Evolutionary conservation across 2,113 vertebrate genomes (phyloP).

Genomic region (Pygoscelis adeliae): DNA sequence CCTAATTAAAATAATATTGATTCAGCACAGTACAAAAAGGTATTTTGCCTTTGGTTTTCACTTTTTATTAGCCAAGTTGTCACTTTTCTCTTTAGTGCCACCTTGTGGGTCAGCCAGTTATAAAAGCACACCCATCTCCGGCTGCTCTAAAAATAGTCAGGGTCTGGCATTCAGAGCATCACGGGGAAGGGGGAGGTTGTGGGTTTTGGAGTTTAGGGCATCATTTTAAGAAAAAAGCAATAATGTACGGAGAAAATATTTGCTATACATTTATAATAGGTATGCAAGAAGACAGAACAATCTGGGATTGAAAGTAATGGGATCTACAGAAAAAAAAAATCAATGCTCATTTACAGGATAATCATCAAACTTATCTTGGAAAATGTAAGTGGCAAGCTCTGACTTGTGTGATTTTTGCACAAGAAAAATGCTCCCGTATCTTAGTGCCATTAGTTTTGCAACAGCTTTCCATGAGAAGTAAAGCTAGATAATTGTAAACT

Average conservation of each 20-base stretch:
- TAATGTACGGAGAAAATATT: not conserved
- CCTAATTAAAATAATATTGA: slow-evolving; percentile 66
- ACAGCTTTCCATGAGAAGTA: slow-evolving; percentile 23
- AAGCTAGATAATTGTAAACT: slow-evolving; percentile 41
- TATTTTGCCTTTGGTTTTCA: slow-evolving; percentile 63
- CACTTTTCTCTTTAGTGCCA: slow-evolving; percentile 82
- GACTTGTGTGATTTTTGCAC: slow-evolving; percentile 57
- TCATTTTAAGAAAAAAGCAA: not conserved
- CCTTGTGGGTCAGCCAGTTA: slow-evolving; percentile 76
- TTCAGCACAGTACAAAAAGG: slow-evolving; percentile 34
- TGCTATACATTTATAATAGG: slow-evolving; percentile 52
- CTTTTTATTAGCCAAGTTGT: slow-evolving; percentile 64
- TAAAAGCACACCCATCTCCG: not conserved
- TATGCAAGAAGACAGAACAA: slow-evolving; percentile 47
- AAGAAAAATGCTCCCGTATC: slow-evolving; percentile 60
- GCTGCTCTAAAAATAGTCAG: not conserved
- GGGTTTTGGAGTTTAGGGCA: not conserved
- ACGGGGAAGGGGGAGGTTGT: not conserved
- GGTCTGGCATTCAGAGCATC: not conserved
- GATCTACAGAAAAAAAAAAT: slow-evolving; percentile 45
- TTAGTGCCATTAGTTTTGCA: slow-evolving; percentile 38
- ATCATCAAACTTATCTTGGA: slow-evolving; percentile 67
- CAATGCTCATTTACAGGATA: slow-evolving; percentile 71
- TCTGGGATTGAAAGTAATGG: slow-evolving; percentile 63
- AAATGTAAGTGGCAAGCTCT: slow-evolving; percentile 59